Evolutionary conservation across 1,140 invertebrate genomes (phyloP), one percentile per base, ranked within the genome.

Genomic region (Pseudomyrmex flavicornis): DNA sequence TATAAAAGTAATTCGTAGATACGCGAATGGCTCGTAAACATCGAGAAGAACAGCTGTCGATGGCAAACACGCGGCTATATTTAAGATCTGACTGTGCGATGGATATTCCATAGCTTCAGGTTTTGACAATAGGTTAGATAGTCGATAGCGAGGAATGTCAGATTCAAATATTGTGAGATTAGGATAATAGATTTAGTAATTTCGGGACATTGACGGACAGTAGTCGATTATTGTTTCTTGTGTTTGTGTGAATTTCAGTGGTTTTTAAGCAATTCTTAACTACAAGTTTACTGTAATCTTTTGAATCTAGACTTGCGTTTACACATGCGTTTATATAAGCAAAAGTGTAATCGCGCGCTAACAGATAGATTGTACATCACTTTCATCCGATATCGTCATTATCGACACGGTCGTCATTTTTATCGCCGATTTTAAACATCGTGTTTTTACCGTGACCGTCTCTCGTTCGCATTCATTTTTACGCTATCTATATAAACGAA

Each of bases 21-120:
- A 89, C 83, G 89, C 90, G 86, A 92, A 92, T 89, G 85, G 88
- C 85, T 92, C 90, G 86, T 93, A 93, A 92, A 93, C 91, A 91
- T 90, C 84, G 91, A 91, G 85, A 17, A 85, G 88, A 92, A 91
- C 92, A 92, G 92, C 93, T 94, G 92, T 93, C 92, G 92, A 93
- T 93, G 89, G 91, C 91, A 93, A 93, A 93, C 91, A 91, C 86
- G 90, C 75, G 73, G 90, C 92, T 93, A 93, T 91, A 92, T 92
- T 93, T 94, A 93, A 91, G 85, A 35, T 76, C 62, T 89, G 86
- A 89, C 87, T 68, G 26, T 68, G 26, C 56, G 76, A 85, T 69
- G 75, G 68, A 73, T 70, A 83, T 83, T 50, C 83, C 17, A 68
- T 77, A n/a, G 62, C n/a, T 48, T 5, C 35, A 35, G 52, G 56